Percentiles rank a stretch among this genome's conserved stretches.
These are phyloP conservation scores for Spatulosminthurus flaviceps DNA, from an alignment of 2,888 invertebrate species.

Conservation along the genomic window DNA sequence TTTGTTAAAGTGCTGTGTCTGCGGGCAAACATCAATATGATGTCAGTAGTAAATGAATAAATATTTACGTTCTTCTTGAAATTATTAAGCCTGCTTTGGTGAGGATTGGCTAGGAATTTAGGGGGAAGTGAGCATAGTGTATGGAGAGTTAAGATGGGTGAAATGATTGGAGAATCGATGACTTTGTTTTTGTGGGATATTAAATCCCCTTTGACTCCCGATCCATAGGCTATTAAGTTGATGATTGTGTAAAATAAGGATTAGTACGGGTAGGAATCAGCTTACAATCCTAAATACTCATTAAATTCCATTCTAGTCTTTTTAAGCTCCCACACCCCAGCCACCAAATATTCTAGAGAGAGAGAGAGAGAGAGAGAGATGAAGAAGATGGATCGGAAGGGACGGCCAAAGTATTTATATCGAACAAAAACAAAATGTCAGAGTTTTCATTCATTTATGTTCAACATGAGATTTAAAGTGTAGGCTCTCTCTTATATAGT, in stretches of 20 bases:
- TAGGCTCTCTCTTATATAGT: too few species aligned
- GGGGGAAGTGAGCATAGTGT: neutral
- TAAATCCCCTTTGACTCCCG: neutral
- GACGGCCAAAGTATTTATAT: neutral
- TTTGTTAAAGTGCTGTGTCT: too few species aligned
- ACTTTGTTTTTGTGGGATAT: too few species aligned
- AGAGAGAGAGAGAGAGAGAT: neutral
- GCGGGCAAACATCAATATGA: too few species aligned
- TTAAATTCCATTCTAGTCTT: too few species aligned
- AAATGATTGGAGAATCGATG: too few species aligned
- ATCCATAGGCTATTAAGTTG: conserved; percentile 21
- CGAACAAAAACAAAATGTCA: neutral
- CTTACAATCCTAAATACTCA: neutral
- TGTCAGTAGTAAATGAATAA: too few species aligned
- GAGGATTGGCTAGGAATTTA: neutral
- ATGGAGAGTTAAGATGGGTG: too few species aligned
- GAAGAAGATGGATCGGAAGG: neutral
- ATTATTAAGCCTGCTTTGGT: too few species aligned
- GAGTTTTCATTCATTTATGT: neutral
- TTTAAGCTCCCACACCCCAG: too few species aligned
- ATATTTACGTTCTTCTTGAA: neutral
- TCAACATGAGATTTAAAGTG: too few species aligned
- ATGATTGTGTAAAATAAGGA: conserved; percentile 16
- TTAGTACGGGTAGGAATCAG: conserved; percentile 14
- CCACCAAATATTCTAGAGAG: too few species aligned